A percentile compares a stretch with the other conserved stretches of the same genome.
These are phyloP conservation scores for Xestia rhomboidea DNA, from an alignment of 2,888 invertebrate species.

Conservation along the genomic window DNA sequence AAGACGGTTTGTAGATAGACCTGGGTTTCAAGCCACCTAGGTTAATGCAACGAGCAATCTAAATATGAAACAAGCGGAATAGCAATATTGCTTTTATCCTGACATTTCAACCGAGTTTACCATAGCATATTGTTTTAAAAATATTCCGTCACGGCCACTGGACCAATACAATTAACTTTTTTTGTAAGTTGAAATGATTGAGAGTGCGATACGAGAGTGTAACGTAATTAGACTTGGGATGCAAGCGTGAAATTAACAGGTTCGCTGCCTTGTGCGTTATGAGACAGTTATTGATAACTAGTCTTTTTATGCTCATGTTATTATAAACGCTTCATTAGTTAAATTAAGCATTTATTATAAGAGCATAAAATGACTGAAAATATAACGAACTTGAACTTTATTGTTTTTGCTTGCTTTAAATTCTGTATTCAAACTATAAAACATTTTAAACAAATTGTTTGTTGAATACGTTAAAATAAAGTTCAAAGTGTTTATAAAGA, in stretches of 20 bases:
- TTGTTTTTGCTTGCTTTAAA: background rate
- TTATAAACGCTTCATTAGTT: conserved; percentile 3
- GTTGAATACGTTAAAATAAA: conserved; percentile 17
- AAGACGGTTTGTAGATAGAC: background rate
- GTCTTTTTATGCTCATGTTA: background rate
- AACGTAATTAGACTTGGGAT: conserved; percentile 19
- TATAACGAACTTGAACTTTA: background rate
- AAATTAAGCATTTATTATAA: too few relatives aligned
- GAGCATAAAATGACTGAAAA: too few relatives aligned
- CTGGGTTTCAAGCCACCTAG: background rate
- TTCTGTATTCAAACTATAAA: background rate
- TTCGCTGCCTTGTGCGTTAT: background rate
- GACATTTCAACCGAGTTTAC: background rate
- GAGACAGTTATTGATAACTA: conserved; percentile 16
- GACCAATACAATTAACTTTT: conserved; percentile 47
- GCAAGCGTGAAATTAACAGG: conserved; percentile 41
- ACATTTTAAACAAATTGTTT: background rate
- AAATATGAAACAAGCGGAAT: conserved; percentile 7
- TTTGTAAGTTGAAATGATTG: conserved; percentile 39
- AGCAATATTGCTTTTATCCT: conserved; percentile 16
- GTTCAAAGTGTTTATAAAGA: background rate
- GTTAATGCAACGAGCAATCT: conserved; percentile 14
- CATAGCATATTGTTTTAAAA: conserved; percentile 33
- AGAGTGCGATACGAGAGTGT: conserved; percentile 19
- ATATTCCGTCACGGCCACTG: conserved; percentile 29